Base-by-base conservation (phyloP, 2,797 vertebrate genomes). In the Pristis pectinata region DNA sequence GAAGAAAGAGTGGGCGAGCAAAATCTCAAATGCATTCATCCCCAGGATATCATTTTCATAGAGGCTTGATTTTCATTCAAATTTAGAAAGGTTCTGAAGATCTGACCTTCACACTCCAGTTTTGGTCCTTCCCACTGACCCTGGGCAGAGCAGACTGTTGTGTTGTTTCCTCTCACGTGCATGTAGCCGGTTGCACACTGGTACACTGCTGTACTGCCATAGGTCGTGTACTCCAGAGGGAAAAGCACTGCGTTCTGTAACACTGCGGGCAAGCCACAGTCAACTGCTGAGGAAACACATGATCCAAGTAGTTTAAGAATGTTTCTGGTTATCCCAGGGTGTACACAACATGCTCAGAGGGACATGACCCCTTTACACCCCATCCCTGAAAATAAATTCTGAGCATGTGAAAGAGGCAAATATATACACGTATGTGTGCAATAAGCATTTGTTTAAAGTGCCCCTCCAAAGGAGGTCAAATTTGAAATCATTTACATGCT, bases 81-180 rank as follows among this genome's bases (percentile, higher is more conserved):
- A 34, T 41, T 80, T 82, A 3, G 80, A 82, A 44, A 27, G 4
- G 34, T 30, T 15, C 41, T 87, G 37, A 22, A 37, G 19, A 30
- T 61, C 87, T n/a, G 59, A 98, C 98, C 97, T 97, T 97, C 96
- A 96, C 97, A 98, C 95, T 96, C 95, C 94, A 97, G 94, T 74
- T 95, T 95, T 53, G 95, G 94, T 94, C 95, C 95, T 17, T 77
- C 96, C 98, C 98, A 98, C 41, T 30, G 80, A 70, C 97, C 97
- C 44, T 97, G 95, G 34, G 96, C 95, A 76, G 96, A 96, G 96
- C 98, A 98, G 67, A 96, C 93, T 0, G 97, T 97, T 2, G 94
- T 95, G 95, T 96, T 96, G 72, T 95, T 94, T 95, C 98, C 98
- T 5, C 95, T 95, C 83, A 95, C 96, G 97, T 96, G 95, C 64